phyloP scores from a whole-genome alignment of 2,113 vertebrate genomes.

The Clupea harengus region DNA sequence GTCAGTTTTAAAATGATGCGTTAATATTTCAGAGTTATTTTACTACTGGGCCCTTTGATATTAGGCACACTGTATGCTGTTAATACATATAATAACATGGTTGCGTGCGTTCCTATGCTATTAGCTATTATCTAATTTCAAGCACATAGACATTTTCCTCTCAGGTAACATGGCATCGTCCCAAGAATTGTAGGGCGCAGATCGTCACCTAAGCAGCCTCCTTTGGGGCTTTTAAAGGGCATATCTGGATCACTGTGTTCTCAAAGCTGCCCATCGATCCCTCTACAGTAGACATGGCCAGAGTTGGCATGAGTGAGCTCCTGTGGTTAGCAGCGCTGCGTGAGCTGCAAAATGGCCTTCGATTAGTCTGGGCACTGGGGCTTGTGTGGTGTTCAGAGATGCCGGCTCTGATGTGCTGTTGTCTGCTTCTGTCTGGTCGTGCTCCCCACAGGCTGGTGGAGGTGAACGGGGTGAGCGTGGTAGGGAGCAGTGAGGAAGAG shows the following conservation, averaged over 20 bases:
- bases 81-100: neutral
- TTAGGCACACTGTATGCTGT: conserved; percentile 9
- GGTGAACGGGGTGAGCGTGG: conserved; percentile 62
- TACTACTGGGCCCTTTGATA: conserved; percentile 29
- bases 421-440: neutral
- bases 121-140: neutral
- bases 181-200: neutral
- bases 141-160: neutral
- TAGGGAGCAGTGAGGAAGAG: conserved; percentile 61
- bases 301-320: neutral
- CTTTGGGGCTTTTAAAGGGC: neutral
- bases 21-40: conserved; percentile 34
- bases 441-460: conserved; percentile 59
- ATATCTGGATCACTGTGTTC: neutral
- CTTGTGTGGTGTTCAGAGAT: neutral
- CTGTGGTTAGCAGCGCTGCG: neutral
- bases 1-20: conserved; percentile 20
- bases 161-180: neutral
- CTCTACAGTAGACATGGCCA: neutral
- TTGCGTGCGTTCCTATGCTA: neutral
- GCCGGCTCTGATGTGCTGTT: neutral
- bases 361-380: neutral
- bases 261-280: neutral
- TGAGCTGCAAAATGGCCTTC: neutral
- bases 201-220: neutral